Percentiles rank a stretch among this genome's conserved stretches.
phyloP scores from a whole-genome alignment of 1,140 invertebrate genomes.

The Danaus melanippus region DNA sequence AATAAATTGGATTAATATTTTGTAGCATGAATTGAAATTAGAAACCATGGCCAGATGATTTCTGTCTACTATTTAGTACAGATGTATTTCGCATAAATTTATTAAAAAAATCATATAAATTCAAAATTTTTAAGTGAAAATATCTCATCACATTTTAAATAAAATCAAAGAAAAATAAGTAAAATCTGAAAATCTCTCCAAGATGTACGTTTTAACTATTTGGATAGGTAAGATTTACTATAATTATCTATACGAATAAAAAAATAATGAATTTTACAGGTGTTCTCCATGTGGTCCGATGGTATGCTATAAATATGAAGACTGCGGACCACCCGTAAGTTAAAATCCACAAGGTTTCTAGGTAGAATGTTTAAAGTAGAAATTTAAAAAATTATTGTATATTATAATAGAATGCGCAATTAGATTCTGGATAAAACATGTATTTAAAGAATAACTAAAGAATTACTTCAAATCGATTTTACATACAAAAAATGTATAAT shows the following conservation, averaged over 20 bases:
- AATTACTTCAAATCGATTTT: no score
- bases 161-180: constrained; percentile 27
- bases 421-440: no score
- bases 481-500: no score
- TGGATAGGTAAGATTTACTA: not conserved
- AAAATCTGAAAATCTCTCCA: constrained; percentile 25
- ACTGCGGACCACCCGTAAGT: constrained; percentile 62
- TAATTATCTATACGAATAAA: not conserved
- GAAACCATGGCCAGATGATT: constrained; percentile 26
- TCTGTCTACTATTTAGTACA: constrained; percentile 25
- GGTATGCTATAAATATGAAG: constrained; percentile 68
- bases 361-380: no score
- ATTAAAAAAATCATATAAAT: constrained; percentile 27
- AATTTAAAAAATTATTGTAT: no score
- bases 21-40: constrained; percentile 3
- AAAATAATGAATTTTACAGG: constrained; percentile 33
- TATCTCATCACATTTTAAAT: constrained; percentile 17
- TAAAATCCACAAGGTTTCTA: not conserved
- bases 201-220: constrained; percentile 9
- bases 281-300: constrained; percentile 63
- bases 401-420: no score
- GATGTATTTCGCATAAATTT: constrained; percentile 40
- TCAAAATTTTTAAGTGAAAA: constrained; percentile 42
- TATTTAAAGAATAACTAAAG: no score
- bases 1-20: not conserved